Percentiles rank a stretch among this genome's conserved stretches.
Conservation (phyloP, 2,797 vertebrate species). For the Acipenser transmontanus region DNA sequence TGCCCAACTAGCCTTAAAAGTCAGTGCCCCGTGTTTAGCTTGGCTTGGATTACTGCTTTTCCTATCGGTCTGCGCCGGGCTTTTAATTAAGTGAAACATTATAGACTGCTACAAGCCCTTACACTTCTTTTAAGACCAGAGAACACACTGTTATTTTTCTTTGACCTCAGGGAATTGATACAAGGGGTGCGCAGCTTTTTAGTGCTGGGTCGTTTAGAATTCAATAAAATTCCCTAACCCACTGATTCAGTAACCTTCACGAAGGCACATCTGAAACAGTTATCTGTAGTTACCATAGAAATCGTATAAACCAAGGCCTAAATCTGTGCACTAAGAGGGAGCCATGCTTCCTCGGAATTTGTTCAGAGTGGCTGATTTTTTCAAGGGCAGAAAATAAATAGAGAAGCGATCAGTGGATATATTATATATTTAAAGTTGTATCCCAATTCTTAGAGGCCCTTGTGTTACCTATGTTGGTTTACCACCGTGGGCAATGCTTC, state of each 20-base stretch:
- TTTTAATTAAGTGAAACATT: slow-evolving; percentile 22
- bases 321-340: background rate
- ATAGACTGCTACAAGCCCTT: slow-evolving; percentile 16
- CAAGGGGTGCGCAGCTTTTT: background rate
- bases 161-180: slow-evolving; percentile 8
- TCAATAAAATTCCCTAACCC: background rate
- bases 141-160: slow-evolving; percentile 12
- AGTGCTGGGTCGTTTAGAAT: background rate
- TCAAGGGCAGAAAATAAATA: slow-evolving; percentile 1
- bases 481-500: too few relatives aligned
- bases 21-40: slow-evolving; percentile 20
- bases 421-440: slow-evolving; percentile 2
- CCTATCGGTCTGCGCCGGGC: slow-evolving; percentile 12
- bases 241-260: slow-evolving; percentile 11
- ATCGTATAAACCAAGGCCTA: background rate
- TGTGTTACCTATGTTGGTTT: background rate
- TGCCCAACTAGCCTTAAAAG: slow-evolving; percentile 20
- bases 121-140: slow-evolving; percentile 6
- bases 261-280: slow-evolving; percentile 5
- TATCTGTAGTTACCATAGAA: slow-evolving; percentile 13
- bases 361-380: slow-evolving; percentile 1
- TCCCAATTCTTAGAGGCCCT: slow-evolving; percentile 12
- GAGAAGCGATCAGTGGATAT: background rate
- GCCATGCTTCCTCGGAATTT: background rate
- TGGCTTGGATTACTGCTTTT: slow-evolving; percentile 14